A percentile compares a stretch with the other conserved stretches of the same genome.
Evolutionary conservation across 1,140 invertebrate species (phyloP).

Genomic region (Diabrotica undecimpunctata): DNA sequence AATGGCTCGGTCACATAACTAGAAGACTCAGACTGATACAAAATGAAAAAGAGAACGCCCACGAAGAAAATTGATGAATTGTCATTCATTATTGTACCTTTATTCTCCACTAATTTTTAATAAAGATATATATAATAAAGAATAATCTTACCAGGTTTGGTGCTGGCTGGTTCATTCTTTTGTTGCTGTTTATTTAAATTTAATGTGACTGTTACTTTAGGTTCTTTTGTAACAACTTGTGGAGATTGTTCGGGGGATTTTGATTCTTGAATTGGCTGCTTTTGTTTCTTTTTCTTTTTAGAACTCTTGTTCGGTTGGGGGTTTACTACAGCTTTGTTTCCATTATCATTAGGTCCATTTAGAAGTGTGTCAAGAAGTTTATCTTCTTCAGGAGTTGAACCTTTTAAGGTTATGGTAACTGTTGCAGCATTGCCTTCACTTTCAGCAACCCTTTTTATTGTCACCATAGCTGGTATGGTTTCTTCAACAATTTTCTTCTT

Average conservation of each 20-base stretch:
- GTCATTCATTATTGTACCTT: constrained; percentile 16
- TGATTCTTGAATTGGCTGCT: constrained; percentile 30
- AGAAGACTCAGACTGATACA: no score
- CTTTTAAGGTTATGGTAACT: constrained; percentile 72
- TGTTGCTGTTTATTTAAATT: constrained; percentile 25
- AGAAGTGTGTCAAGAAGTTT: constrained; percentile 69
- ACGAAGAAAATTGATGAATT: no score
- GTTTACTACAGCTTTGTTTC: background rate
- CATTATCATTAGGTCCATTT: constrained; percentile 56
- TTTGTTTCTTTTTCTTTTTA: constrained; percentile 30
- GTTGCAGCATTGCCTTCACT: constrained; percentile 63
- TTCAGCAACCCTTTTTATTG: constrained; percentile 66
- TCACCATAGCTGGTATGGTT: constrained; percentile 60
- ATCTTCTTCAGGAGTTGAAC: constrained; percentile 69
- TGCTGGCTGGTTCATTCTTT: background rate
- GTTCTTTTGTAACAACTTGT: constrained; percentile 27
- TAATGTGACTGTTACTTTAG: constrained; percentile 31
- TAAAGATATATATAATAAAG: no score
- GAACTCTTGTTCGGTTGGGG: constrained; percentile 8
- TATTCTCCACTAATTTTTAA: constrained; percentile 51
- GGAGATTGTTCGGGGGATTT: constrained; percentile 31
- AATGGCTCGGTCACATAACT: no score
- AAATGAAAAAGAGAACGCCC: no score
- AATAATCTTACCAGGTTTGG: constrained; percentile 17
- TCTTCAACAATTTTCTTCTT: constrained; percentile 37